These are phyloP conservation scores for Euschistus heros DNA, from an alignment of 1,140 invertebrate species.

Conservation along the genomic window DNA sequence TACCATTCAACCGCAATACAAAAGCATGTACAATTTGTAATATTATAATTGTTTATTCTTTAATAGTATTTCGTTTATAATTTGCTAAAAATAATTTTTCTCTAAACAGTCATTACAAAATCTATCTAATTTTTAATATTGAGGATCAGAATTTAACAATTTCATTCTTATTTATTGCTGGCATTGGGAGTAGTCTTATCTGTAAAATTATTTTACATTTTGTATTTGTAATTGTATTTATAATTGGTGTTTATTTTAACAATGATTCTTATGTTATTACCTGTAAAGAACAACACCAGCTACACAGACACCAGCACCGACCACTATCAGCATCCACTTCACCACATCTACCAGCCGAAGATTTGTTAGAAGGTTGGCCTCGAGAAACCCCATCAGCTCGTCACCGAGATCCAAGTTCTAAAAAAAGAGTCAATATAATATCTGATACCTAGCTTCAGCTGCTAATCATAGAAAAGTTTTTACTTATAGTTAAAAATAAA, in stretches of 20 bases:
- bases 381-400: constrained; percentile 21
- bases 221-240: background rate
- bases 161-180: background rate
- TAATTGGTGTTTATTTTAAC: background rate
- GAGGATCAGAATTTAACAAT: background rate
- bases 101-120: background rate
- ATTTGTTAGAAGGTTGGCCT: constrained; percentile 23
- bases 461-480: background rate
- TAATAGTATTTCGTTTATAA: too few relatives aligned
- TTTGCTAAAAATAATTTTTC: too few relatives aligned
- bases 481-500: background rate
- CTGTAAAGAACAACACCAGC: constrained; percentile 4
- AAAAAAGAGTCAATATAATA: too few relatives aligned
- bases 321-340: constrained; percentile 24
- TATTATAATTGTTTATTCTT: too few relatives aligned
- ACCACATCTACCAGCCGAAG: constrained; percentile 21
- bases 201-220: background rate
- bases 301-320: constrained; percentile 11
- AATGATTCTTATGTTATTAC: background rate
- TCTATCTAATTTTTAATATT: background rate
- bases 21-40: too few relatives aligned
- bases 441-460: too few relatives aligned
- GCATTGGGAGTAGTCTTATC: background rate
- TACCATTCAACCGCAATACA: too few relatives aligned
- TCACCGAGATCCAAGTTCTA: constrained; percentile 26